Evolutionary conservation across 2,797 vertebrate genomes (phyloP).

Genomic region (Geotrypetes seraphini): DNA sequence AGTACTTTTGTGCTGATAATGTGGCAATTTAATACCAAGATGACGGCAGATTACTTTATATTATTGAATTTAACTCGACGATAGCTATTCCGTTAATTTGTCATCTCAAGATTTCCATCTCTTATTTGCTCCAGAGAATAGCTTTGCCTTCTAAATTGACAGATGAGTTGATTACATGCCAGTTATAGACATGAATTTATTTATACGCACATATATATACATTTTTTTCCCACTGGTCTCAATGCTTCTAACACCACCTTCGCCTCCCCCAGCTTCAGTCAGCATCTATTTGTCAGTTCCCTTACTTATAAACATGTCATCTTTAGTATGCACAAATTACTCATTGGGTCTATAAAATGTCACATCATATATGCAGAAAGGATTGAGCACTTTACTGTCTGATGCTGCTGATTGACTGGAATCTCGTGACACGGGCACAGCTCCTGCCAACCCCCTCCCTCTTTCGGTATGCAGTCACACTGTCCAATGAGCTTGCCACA

Average conservation of each 20-base stretch:
- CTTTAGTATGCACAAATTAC: slow-evolving; percentile 54
- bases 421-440: no score
- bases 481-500: no score
- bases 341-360: slow-evolving; percentile 38
- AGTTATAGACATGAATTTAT: slow-evolving; percentile 62
- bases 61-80: slow-evolving; percentile 60
- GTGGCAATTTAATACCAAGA: slow-evolving; percentile 53
- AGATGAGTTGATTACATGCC: slow-evolving; percentile 62
- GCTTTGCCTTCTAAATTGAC: slow-evolving; percentile 53
- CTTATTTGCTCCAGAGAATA: slow-evolving; percentile 56
- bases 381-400: slow-evolving; percentile 36
- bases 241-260: slow-evolving; percentile 41
- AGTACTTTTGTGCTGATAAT: slow-evolving; percentile 35
- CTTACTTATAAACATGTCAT: slow-evolving; percentile 64
- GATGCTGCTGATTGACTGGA: slow-evolving; percentile 10
- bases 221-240: slow-evolving; percentile 36
- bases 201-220: no score
- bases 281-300: slow-evolving; percentile 39
- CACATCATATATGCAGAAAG: slow-evolving; percentile 32
- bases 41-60: slow-evolving; percentile 52
- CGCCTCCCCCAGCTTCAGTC: no score
- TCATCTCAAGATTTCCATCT: slow-evolving; percentile 56
- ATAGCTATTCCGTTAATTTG: slow-evolving; percentile 59
- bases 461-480: no score
- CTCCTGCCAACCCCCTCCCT: no score